Conservation (phyloP, 1,140 invertebrate genomes). For the Drosophila tristis region DNA sequence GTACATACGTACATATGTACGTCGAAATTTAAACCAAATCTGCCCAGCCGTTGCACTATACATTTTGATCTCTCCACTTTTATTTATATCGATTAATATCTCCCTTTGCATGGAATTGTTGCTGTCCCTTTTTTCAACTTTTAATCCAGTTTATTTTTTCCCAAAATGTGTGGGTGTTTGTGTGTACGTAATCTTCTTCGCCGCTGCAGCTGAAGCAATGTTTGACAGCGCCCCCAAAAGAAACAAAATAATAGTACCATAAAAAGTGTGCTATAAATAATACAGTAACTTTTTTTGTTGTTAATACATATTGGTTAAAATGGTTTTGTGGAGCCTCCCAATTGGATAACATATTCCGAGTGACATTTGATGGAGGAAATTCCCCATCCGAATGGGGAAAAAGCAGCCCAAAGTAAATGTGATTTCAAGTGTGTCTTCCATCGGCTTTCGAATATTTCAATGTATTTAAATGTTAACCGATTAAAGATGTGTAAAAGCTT, state of each 20-base stretch:
- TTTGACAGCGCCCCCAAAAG: constrained; percentile 60
- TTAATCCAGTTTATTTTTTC: constrained; percentile 76
- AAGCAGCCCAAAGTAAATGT: background rate
- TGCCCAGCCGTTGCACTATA: too few relatives aligned
- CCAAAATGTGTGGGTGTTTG: constrained; percentile 56
- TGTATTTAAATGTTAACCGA: too few relatives aligned
- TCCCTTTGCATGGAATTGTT: constrained; percentile 19
- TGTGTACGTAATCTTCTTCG: constrained; percentile 75
- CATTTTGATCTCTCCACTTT: background rate
- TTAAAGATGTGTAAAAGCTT: too few relatives aligned
- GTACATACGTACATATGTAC: too few relatives aligned
- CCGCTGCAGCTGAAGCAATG: constrained; percentile 76
- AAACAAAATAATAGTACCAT: constrained; percentile 4
- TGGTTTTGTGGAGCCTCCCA: constrained; percentile 12
- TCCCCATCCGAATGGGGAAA: background rate
- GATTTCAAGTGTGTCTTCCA: too few relatives aligned
- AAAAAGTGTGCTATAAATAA: background rate
- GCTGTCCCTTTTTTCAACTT: constrained; percentile 71
- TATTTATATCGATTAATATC: background rate
- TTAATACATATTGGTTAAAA: too few relatives aligned
- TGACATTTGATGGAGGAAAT: constrained; percentile 27
- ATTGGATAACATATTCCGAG: constrained; percentile 48
- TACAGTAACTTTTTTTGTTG: constrained; percentile 20
- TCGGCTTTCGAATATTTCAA: too few relatives aligned
- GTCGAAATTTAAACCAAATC: too few relatives aligned